Evolutionary conservation across 2,113 vertebrate species (phyloP).

Genomic region (Oreochromis spilurus): DNA sequence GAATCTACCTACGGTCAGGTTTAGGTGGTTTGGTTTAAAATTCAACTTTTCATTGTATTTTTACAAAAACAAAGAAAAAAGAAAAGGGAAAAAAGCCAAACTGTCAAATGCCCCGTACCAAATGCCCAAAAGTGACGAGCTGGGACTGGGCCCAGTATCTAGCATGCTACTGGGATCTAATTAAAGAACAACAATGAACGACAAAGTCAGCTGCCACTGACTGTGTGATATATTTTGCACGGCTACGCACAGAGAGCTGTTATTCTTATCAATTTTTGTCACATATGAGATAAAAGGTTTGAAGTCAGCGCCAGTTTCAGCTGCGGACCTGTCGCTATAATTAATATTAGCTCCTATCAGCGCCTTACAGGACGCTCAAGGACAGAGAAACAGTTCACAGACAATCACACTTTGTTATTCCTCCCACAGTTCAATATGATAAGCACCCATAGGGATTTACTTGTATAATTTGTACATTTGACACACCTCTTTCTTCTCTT

Average conservation of each 20-base stretch:
- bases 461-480: neutral
- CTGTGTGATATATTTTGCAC: neutral
- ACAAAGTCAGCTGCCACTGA: neutral
- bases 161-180: neutral
- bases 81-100: neutral
- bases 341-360: slow-evolving; percentile 13
- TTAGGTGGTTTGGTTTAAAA: neutral
- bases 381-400: slow-evolving; percentile 12
- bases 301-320: neutral
- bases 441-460: neutral
- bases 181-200: neutral
- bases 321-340: neutral
- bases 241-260: neutral
- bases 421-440: neutral
- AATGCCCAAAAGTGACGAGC: neutral
- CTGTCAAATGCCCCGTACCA: neutral
- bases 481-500: neutral
- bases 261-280: neutral
- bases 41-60: neutral
- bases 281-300: neutral
- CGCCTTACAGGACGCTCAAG: slow-evolving; percentile 9
- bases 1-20: neutral
- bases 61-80: neutral
- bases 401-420: slow-evolving; percentile 2
- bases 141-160: neutral